Base-by-base conservation (phyloP, 2,888 invertebrate species). In the Campoplex capitator region DNA sequence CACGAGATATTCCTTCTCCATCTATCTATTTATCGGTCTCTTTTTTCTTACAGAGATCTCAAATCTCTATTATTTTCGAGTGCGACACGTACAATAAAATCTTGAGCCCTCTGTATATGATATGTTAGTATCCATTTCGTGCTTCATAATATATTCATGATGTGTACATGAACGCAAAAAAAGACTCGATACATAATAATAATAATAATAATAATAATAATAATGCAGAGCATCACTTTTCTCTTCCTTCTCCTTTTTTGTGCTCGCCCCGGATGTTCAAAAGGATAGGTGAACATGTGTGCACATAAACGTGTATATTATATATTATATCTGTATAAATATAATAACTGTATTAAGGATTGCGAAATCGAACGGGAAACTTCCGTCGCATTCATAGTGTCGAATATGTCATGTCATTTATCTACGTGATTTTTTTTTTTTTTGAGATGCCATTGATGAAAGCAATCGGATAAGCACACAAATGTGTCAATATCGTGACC, bases 41-140 rank as follows among this genome's bases (percentile, higher is more conserved):
- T 58, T 38, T 54, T n/a, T 51, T 38, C 38, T 73, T 56, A 70
- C 32, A 18, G 51, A 28, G 23, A 23, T 65, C 73, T 65, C 42
- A 48, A 83, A 82, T 85, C 82, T 82, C 88, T 88, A 90, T 92
- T 91, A 90, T 90, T 71, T 65, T 89, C 89, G 89, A 92, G 90
- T 90, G 89, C 90, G 90, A 90, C 88, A 88, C 73, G 83, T 89
- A 91, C 90, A 90, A 89, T 90, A 84, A 88, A 88, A 88, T 86
- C 83, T 85, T 51, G 13, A 13, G 77, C 23, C 67, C 70, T 58
- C 79, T 32, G 35, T 45, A 35, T 45, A 35, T 65, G n/a, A 65
- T 18, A 48, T 68, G 62, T 16, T 28, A 38, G 74, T 71, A 77
- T 83, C 32, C 56, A 75, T 84, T 75, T 77, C 80, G 80, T 83